Base-by-base conservation (phyloP, 2,797 vertebrate species). In the Harpagifer antarcticus region DNA sequence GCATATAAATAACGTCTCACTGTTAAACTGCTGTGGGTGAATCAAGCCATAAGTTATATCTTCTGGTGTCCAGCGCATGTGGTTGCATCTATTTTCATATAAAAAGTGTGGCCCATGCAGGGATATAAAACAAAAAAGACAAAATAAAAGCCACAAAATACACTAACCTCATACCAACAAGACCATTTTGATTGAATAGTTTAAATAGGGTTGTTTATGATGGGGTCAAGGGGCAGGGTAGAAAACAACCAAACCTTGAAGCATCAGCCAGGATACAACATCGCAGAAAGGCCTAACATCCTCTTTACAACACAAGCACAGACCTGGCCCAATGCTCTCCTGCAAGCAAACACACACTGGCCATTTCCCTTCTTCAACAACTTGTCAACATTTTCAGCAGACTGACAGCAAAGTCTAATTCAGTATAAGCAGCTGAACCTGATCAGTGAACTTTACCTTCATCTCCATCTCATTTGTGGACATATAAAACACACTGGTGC, bases 1-100 rank as follows among this genome's bases (percentile, higher is more conserved):
- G 71, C 59, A 20, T 85, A 91, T 85, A 86, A 90, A 90, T 89
- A 90, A 88, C 83, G 61, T 9, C 59, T 45, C 57, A 50, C 67
- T 59, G 64, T 78, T 79, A 58, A 74, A 79, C 79, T 75, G 72
- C 60, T 37, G 31, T 63, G 78, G 52, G 79, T 80, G 84, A 84
- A 80, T 76, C 33, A 69, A 67, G 69, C 17, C 67, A 54, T 61
- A 72, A 74, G 44, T 74, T 74, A 81, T 33, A 71, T 79, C 57
- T 12, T 20, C 14, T 44, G 42, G 27, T 15, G 20, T 75, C 68
- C 62, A 48, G 16, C 5, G 0, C 54, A 62, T 16, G 13, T 1
- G 67, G 60, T 7, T n/a, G 7, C 13, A 67, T 78, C 50, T 47
- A 49, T 77, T 79, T 71, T 49, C 23, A 67, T 20, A 55, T 20